Base-by-base conservation (phyloP, 2,888 invertebrate genomes). In the Homarus gammarus region DNA sequence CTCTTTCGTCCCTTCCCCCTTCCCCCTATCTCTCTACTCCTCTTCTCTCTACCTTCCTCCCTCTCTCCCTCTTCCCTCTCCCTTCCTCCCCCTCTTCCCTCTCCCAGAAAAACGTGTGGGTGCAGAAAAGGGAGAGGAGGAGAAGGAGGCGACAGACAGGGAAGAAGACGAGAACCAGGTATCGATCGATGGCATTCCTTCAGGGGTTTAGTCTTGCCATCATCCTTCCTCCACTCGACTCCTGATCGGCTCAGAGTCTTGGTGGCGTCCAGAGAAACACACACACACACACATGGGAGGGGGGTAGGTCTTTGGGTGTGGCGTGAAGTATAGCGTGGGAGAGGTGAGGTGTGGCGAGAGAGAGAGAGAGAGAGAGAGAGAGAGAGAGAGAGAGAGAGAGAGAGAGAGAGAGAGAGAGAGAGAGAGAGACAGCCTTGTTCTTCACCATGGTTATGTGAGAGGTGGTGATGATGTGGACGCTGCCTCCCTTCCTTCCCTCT, bases 351-450 rank as follows among this genome's bases (percentile, higher is more conserved):
- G n/a, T 44, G 6, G 44, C 6, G 12, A 44, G 44, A 5, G 44
- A 44, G 44, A 44, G 44, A 44, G 44, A 44, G 44, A 68, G 68
- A 68, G 68, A 68, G 68, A 68, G 68, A 68, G 68, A 68, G 68
- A 68, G 68, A 68, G 68, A 68, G 68, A 68, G 68, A 68, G 68
- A 68, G 68, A 68, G 68, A 68, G 68, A 68, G 68, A 68, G 68
- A 68, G 68, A 68, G 68, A 68, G 68, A 68, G 68, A 68, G 68
- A 68, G 68, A 68, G 68, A 68, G 68, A 68, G 68, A n/a, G 68
- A 68, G 68, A 68, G 68, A 31, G 68, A 68, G 68, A 68, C 3
- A 18, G 5, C 12, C 44, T 44, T 44, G 44, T n/a, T n/a, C n/a
- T n/a, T n/a, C n/a, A n/a, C n/a, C n/a, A n/a, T n/a, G n/a, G n/a